Evolutionary conservation across 2,888 invertebrate species (phyloP), one percentile per base, ranked within the genome.

Genomic region (Abscondita cerata): DNA sequence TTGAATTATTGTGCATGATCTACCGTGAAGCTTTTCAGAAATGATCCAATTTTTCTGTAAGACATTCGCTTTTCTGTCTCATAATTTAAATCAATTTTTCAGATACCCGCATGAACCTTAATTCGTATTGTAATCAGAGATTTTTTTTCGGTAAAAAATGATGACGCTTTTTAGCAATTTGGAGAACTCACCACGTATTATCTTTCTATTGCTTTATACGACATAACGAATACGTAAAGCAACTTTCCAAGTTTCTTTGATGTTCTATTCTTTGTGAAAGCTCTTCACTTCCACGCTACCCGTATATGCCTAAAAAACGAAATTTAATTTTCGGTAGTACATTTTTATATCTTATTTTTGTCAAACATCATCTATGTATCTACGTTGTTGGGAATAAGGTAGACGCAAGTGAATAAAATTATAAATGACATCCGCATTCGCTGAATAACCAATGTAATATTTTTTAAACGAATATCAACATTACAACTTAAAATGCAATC

Each of bases 1-100:
- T 40, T 40, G 40, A 40, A 40, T 40, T 40, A 40, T 40, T 40
- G 40, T 40, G 40, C 40, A 40, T 40, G 40, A 40, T 40, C 40
- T 40, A 40, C 40, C 40, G 40, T 40, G 40, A 40, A 40, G 40
- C 40, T 40, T 40, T 40, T 13, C 13, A 40, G 13, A 40, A 12
- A 40, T 40, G 40, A 40, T 40, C 40, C 40, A 40, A 40, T 40
- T 40, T 40, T 40, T 15, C 8, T 40, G 15, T 40, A 40, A 40
- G 40, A 40, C 40, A 40, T 40, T 25, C 6, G 25, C 25, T 25
- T 4, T 25, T 15, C 40, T 36, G 11, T 36, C 13, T 40, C 6
- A 40, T 13, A 40, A 40, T 40, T 40, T 40, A 40, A 40, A 40
- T 1, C 13, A 40, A 2, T 40, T 40, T 40, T 40, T 40, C 15